Evolutionary conservation across 2,113 vertebrate genomes (phyloP).

Genomic region (Hippopotamus amphibius): DNA sequence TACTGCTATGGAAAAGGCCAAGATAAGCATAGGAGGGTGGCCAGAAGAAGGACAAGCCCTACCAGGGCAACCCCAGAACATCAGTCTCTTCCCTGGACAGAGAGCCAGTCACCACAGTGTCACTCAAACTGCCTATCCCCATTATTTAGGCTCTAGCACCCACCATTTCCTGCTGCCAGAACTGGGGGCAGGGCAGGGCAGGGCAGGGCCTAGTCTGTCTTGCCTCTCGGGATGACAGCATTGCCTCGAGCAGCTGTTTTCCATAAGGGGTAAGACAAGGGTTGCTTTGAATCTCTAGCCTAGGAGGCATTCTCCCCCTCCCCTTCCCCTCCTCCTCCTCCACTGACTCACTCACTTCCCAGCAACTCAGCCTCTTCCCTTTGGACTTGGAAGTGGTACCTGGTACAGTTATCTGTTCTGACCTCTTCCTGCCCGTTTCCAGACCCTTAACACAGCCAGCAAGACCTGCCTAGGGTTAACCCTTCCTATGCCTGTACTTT

Average conservation of each 20-base stretch:
- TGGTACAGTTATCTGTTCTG: conserved; percentile 59
- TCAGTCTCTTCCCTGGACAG: conserved; percentile 18
- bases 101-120: neutral
- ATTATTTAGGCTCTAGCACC: conserved; percentile 36
- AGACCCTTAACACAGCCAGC: neutral
- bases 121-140: neutral
- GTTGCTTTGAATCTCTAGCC: conserved; percentile 62
- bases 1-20: conserved; percentile 11
- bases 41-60: neutral
- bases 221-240: conserved; percentile 17
- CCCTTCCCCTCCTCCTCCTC: neutral
- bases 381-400: conserved; percentile 45
- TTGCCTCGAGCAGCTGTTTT: conserved; percentile 65
- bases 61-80: neutral
- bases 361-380: conserved; percentile 49
- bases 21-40: neutral
- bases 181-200: neutral
- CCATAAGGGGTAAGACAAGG: conserved; percentile 49
- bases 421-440: conserved; percentile 50
- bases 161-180: conserved; percentile 45
- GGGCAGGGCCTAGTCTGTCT: neutral
- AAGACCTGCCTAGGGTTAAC: conserved; percentile 31
- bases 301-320: neutral
- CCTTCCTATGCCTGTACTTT: neutral
- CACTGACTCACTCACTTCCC: conserved; percentile 43